phyloP scores from a whole-genome alignment of 1,140 invertebrate species.

The Monochamus saltuarius region DNA sequence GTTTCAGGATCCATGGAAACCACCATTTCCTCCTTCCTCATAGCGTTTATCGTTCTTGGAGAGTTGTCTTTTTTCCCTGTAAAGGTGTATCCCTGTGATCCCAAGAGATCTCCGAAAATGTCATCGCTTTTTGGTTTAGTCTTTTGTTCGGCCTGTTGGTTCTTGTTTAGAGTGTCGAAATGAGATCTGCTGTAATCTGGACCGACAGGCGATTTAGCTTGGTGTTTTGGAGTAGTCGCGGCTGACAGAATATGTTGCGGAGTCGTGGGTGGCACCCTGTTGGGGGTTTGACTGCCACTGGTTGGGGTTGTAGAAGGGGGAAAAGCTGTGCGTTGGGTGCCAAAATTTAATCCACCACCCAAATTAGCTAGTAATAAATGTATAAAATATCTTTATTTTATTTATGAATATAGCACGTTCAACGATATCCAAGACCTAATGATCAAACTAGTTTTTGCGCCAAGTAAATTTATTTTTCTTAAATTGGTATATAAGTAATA shows the following conservation, averaged over 20 bases:
- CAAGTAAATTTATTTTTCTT: no score
- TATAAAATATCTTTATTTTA: no score
- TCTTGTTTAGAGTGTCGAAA: constrained; percentile 62
- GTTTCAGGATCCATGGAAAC: constrained; percentile 91
- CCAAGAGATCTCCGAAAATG: constrained; percentile 88
- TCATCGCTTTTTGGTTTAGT: constrained; percentile 61
- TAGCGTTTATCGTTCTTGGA: constrained; percentile 88
- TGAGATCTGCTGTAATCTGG: constrained; percentile 55
- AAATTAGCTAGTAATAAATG: constrained; percentile 31
- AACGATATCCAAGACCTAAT: no score
- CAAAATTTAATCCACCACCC: constrained; percentile 26
- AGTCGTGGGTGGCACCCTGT: constrained; percentile 44
- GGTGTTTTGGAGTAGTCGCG: constrained; percentile 52
- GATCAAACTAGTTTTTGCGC: no score
- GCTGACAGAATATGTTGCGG: constrained; percentile 52
- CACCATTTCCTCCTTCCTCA: constrained; percentile 84
- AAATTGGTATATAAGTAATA: no score
- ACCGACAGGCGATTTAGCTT: constrained; percentile 47
- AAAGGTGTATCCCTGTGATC: constrained; percentile 84
- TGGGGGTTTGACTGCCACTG: constrained; percentile 34
- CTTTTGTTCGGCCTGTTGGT: constrained; percentile 45
- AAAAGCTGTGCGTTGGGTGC: not conserved
- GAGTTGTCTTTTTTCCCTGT: constrained; percentile 72
- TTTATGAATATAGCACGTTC: no score
- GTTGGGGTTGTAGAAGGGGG: constrained; percentile 20